Evolutionary conservation across 2,797 vertebrate species (phyloP), one percentile per base, ranked within the genome.

Genomic region (Allobates femoralis): DNA sequence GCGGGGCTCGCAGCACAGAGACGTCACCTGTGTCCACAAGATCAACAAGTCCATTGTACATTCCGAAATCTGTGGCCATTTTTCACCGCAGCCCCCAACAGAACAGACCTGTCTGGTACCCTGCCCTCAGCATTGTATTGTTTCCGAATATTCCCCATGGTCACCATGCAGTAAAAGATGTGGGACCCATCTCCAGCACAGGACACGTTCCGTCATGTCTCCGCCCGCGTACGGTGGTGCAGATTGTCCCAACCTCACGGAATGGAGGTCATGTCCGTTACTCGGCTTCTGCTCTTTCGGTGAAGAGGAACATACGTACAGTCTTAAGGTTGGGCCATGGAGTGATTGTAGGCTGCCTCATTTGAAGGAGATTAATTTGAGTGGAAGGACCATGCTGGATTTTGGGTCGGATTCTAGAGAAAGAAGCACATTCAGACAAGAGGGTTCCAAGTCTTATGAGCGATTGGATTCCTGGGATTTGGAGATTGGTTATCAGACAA

Each of bases 41-140:
- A 91, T 94, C 11, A 98, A 99, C 90, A 90, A 95, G 80, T 97
- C 96, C 0, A 4, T 88, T 0, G 97, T 96, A 1, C 89, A 94
- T 0, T 88, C 90, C 0, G 95, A 96, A 78, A 97, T 99, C 89
- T 99, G 98, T 4, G 97, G 97, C 88, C 94, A 98, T 87, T 98
- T 99, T 91, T 94, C 92, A 0, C 96, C 95, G 0, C 95, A 90
- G 79, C 98, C 97, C 0, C 91, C 95, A 0, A 50, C 90, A 0
- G 98, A 99, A 90, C 98, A 99, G 92, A 97, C 97, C 1, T 99
- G 98, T 90, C 95, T 99, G 86, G 94, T 98, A 71, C 98, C 98
- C 3, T 99, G 98, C 86, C 98, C 98, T 0, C 95, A 96, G 88
- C 96, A 97, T 91, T 99, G 98, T 14, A 93, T 99, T 0, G 95